Base-by-base conservation (phyloP, 2,797 vertebrate genomes). In the Galagoides demidoff region DNA sequence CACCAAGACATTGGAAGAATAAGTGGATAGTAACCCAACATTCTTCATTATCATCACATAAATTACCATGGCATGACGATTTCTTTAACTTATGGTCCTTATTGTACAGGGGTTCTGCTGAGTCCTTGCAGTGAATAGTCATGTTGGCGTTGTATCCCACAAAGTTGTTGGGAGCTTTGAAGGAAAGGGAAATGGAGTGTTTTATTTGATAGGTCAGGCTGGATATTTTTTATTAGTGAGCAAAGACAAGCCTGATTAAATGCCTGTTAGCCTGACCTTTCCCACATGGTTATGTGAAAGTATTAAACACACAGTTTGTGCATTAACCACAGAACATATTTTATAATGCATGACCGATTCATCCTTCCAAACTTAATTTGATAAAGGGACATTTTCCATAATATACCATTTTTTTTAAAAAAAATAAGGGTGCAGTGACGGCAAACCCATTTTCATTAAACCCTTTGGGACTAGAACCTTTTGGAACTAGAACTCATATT, bases 201-300 rank as follows among this genome's bases (percentile, higher is more conserved):
- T 89, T 76, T 64, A 89, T 59, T 95, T 92, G 64, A 88, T 90
- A 88, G 90, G 74, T 31, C 13, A 73, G 10, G 0, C 34, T 87
- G 22, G 16, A 3, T 52, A 74, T 25, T 84, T 95, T 85, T 78
- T 88, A 79, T 70, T 94, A 86, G 59, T 66, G 29, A 86, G 34
- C 31, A 84, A 79, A 76, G 61, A 84, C 89, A 71, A 96, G 29
- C 49, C 71, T 55, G 45, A 93, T 81, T 61, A 86, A 78, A 91
- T 81, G 6, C 14, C 61, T n/a, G 91, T 61, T 79, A 79, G 25
- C 5, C 2, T 83, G 45, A 27, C 31, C 49, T 84, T 92, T 94
- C 25, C 70, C 89, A 73, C 52, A 76, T 94, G 16, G 0, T 10
- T 88, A 39, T 95, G 22, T 86, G 34, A 84, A 92, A 73, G 29